Percentiles rank a stretch among this genome's conserved stretches.
Evolutionary conservation across 2,113 vertebrate genomes (phyloP).

Genomic region (Cavia aperea): DNA sequence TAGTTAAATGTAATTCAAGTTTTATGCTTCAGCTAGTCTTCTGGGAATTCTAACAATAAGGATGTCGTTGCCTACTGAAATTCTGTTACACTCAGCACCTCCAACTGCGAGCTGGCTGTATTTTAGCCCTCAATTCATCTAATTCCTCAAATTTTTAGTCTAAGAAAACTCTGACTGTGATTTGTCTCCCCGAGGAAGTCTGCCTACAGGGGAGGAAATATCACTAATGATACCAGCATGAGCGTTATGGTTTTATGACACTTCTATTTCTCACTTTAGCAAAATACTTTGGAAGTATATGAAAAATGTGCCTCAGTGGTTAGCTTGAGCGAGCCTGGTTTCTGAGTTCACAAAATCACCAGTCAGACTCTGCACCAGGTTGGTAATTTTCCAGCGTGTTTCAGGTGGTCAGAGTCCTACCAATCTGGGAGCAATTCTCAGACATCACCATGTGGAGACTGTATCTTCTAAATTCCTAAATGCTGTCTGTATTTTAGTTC

Average conservation of each 20-base stretch:
- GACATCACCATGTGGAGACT: not conserved
- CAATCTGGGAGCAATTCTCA: not conserved
- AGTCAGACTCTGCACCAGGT: not conserved
- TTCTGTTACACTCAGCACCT: not conserved
- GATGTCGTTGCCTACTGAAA: conserved; percentile 9
- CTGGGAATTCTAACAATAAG: not conserved
- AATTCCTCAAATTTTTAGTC: not conserved
- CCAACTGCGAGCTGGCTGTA: not conserved
- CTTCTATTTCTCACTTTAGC: not conserved
- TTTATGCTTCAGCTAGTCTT: conserved; percentile 22
- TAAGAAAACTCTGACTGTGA: not conserved
- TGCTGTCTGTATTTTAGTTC: not conserved
- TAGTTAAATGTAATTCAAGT: not conserved
- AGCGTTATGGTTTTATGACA: not conserved
- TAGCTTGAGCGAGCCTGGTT: not conserved
- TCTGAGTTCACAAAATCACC: not conserved
- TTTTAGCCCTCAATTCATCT: not conserved
- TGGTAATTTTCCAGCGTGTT: not conserved
- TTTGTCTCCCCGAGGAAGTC: not conserved
- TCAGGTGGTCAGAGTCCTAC: not conserved
- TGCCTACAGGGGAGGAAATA: not conserved
- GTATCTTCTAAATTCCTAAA: not conserved
- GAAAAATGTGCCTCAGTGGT: not conserved
- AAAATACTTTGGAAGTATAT: not conserved
- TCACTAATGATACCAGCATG: not conserved